Percentiles rank a stretch among this genome's conserved stretches.
Conservation (phyloP, 2,113 vertebrate genomes). For the Sapayoa aenigma region DNA sequence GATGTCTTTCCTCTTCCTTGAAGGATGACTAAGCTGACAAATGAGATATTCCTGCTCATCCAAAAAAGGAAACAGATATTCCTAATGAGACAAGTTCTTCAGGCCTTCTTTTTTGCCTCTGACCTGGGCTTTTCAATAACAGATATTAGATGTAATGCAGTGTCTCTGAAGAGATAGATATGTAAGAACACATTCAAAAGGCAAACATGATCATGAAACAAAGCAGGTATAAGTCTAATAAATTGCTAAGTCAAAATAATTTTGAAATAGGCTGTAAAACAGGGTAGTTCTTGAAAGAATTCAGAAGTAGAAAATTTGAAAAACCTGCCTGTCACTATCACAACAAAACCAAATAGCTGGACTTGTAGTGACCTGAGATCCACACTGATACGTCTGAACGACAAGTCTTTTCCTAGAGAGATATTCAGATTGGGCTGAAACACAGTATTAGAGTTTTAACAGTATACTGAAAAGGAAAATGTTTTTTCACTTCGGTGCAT, state of each 20-base stretch:
- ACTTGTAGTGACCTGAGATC: neutral
- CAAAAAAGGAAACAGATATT: conserved; percentile 5
- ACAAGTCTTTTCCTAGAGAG: neutral
- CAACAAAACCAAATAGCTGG: neutral
- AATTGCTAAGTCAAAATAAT: neutral
- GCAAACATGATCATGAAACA: neutral
- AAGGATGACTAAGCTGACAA: conserved; percentile 16
- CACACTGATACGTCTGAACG: neutral
- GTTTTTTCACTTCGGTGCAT: neutral
- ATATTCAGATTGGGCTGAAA: neutral
- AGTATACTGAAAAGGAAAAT: neutral
- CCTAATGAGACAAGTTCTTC: neutral
- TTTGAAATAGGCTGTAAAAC: neutral
- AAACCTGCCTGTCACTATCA: neutral
- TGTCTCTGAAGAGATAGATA: neutral
- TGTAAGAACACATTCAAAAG: neutral
- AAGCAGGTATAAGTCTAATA: neutral
- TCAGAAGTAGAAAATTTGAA: neutral
- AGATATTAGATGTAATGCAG: neutral
- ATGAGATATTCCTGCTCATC: neutral
- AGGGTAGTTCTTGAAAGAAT: neutral
- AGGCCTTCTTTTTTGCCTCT: neutral
- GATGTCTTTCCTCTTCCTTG: neutral
- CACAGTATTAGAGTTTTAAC: neutral
- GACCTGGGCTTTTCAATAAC: neutral